Percentiles rank a stretch among this genome's conserved stretches.
phyloP scores from a whole-genome alignment of 2,797 vertebrate species.

The Argyrosomus regius region DNA sequence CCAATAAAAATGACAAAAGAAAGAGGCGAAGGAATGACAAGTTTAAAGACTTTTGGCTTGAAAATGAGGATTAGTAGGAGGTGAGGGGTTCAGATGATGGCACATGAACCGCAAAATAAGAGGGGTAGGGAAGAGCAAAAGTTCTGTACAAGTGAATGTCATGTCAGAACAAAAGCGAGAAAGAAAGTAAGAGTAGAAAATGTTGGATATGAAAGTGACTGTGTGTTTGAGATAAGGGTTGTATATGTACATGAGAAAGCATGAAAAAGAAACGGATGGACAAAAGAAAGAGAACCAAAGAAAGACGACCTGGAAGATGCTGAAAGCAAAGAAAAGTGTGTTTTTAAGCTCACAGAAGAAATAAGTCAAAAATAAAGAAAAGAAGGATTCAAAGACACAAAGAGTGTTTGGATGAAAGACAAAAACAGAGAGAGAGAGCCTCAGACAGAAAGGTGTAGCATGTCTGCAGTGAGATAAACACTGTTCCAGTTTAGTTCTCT shows the following conservation, averaged over 20 bases:
- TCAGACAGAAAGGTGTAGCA: not conserved
- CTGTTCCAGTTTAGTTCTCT: not conserved
- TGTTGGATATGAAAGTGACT: not conserved
- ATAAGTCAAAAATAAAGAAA: not conserved
- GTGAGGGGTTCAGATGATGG: not conserved
- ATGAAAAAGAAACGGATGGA: not conserved
- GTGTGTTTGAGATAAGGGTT: constrained; percentile 7
- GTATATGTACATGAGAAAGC: not conserved
- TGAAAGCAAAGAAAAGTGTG: not conserved
- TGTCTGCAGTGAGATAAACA: constrained; percentile 8
- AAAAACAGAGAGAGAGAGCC: not conserved
- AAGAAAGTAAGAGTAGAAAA: not conserved
- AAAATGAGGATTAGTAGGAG: not conserved
- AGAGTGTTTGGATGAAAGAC: constrained; percentile 5
- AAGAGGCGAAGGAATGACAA: constrained; percentile 15
- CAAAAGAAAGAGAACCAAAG: not conserved
- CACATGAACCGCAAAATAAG: not conserved
- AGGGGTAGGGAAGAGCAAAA: accelerated
- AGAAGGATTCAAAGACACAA: not conserved
- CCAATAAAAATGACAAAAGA: constrained; percentile 43
- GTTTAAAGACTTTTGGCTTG: constrained; percentile 3
- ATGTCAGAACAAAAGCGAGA: not conserved
- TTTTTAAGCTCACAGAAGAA: not conserved
- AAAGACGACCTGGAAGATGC: not conserved
- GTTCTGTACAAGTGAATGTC: not conserved